Conservation (phyloP, 2,113 vertebrate genomes). For the Microcebus murinus region DNA sequence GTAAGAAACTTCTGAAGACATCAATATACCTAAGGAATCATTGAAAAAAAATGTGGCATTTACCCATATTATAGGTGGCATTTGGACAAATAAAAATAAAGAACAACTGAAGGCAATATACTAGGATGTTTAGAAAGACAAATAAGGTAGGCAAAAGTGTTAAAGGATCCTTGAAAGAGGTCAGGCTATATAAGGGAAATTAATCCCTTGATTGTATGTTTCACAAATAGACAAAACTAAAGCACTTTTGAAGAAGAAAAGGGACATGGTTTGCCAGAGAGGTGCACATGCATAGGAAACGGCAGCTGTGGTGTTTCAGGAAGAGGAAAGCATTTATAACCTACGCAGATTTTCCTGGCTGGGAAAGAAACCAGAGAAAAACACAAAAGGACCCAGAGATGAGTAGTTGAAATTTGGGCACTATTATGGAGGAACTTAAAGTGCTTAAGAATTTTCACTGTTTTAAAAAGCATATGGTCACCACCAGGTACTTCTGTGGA, state of each 20-base stretch:
- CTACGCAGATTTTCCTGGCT: neutral
- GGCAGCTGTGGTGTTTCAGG: neutral
- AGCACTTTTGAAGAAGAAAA: slow-evolving; percentile 8
- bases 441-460: neutral
- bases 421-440: neutral
- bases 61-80: neutral
- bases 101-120: neutral
- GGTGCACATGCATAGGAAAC: neutral
- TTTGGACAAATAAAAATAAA: neutral
- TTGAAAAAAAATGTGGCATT: neutral
- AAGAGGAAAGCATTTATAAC: neutral
- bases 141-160: neutral
- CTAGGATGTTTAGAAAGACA: neutral
- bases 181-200: neutral
- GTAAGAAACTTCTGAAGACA: neutral
- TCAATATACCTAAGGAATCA: neutral
- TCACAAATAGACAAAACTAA: neutral
- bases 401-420: neutral
- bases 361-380: neutral
- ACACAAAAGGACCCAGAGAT: neutral
- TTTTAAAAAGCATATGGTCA: neutral
- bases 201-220: neutral
- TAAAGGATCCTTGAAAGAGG: neutral
- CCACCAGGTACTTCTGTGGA: neutral
- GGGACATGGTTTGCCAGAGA: neutral